Evolutionary conservation across 2,113 vertebrate species (phyloP).

Genomic region (Spea bombifrons): DNA sequence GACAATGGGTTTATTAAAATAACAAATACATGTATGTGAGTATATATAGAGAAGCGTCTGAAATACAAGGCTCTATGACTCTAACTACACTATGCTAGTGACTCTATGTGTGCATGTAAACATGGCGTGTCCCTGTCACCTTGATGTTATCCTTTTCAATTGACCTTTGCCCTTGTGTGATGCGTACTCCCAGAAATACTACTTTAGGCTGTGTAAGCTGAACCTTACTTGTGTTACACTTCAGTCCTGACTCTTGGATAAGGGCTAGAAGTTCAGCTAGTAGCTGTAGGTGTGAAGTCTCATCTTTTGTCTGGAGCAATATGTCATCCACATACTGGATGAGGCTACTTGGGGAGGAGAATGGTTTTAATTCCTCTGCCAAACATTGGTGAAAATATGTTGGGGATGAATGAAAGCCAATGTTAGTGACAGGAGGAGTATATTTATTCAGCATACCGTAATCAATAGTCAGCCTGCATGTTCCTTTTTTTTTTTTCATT

Average conservation of each 20-base stretch:
- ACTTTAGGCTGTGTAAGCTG: background rate
- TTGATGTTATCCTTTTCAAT: no score
- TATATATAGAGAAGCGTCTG: no score
- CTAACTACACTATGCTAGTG: no score
- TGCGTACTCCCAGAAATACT: background rate
- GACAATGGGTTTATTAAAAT: no score
- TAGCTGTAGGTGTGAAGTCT: background rate
- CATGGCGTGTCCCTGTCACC: no score
- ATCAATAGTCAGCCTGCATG: background rate
- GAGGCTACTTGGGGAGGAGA: background rate
- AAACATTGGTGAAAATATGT: background rate
- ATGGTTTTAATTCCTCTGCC: background rate
- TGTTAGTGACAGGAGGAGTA: background rate
- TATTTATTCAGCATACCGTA: background rate
- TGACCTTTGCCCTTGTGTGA: background rate
- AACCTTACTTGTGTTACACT: background rate
- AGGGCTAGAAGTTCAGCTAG: background rate
- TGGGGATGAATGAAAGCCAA: background rate
- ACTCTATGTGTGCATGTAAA: no score
- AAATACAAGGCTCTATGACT: no score
- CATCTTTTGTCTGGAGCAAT: background rate
- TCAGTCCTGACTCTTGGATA: background rate
- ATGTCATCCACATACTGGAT: constrained; percentile 9
- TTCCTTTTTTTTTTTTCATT: background rate
- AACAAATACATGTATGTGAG: no score